These are phyloP conservation scores for Drosophila teissieri DNA, from an alignment of 1,140 invertebrate genomes.

Conservation along the genomic window DNA sequence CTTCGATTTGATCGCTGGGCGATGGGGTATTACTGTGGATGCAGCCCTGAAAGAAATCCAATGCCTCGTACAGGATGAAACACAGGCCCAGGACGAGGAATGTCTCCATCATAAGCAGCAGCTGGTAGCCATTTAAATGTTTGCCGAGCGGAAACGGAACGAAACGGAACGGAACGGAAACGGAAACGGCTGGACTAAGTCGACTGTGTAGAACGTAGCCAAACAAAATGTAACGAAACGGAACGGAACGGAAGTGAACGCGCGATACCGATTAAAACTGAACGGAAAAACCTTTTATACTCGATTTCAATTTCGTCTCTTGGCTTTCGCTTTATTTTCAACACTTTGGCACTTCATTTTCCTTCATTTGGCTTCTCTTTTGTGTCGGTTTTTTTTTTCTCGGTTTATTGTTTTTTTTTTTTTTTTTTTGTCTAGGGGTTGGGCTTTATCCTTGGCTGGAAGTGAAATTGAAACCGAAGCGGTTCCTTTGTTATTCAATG, in stretches of 20 bases:
- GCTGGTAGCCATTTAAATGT: constrained; percentile 74
- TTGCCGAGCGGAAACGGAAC: constrained; percentile 35
- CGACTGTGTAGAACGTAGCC: background rate
- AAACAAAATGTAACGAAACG: constrained; percentile 22
- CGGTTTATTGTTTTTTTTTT: background rate
- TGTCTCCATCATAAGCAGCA: constrained; percentile 85
- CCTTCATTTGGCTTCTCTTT: constrained; percentile 38
- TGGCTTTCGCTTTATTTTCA: constrained; percentile 50
- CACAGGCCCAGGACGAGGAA: constrained; percentile 85
- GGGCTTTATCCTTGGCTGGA: constrained; percentile 26
- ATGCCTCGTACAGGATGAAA: constrained; percentile 85
- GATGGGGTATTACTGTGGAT: constrained; percentile 78
- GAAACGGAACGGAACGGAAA: constrained; percentile 28
- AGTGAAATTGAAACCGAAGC: constrained; percentile 50
- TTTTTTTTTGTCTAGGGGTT: constrained; percentile 25
- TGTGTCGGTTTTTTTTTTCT: constrained; percentile 12
- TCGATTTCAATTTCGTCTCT: constrained; percentile 33
- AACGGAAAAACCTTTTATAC: constrained; percentile 10
- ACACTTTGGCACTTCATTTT: constrained; percentile 79
- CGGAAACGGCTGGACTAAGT: constrained; percentile 11
- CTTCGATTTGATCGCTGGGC: constrained; percentile 80
- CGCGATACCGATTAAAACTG: constrained; percentile 27
- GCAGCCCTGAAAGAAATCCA: constrained; percentile 85
- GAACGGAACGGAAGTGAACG: constrained; percentile 30
- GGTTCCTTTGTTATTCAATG: constrained; percentile 64